Percentiles rank a stretch among this genome's conserved stretches.
Evolutionary conservation across 2,888 invertebrate genomes (phyloP).

Genomic region (Neoascia interrupta): DNA sequence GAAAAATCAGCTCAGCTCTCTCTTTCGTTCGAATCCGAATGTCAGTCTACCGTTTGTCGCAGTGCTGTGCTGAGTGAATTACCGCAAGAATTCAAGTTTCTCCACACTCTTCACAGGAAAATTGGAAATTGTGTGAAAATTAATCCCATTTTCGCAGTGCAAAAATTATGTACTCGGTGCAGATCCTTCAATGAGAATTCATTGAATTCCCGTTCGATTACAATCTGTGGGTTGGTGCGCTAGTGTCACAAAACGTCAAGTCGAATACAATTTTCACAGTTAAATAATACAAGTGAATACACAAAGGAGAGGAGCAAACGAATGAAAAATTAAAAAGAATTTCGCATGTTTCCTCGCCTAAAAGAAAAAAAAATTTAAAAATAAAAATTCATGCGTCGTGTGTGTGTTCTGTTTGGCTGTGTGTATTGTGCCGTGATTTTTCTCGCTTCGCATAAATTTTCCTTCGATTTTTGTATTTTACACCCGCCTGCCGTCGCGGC

Average conservation of each 20-base stretch:
- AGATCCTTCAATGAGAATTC: slow-evolving; percentile 47
- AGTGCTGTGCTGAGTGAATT: slow-evolving; percentile 67
- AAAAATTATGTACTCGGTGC: slow-evolving; percentile 40
- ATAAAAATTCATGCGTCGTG: slow-evolving; percentile 53
- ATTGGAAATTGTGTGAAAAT: slow-evolving; percentile 8
- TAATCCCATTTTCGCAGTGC: slow-evolving; percentile 15
- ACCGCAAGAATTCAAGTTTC: slow-evolving; percentile 22
- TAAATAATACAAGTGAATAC: slow-evolving; percentile 46
- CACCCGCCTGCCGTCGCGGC: slow-evolving; percentile 19
- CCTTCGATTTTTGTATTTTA: slow-evolving; percentile 52
- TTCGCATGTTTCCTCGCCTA: slow-evolving; percentile 35
- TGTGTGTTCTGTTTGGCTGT: slow-evolving; percentile 18
- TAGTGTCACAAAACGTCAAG: slow-evolving; percentile 4
- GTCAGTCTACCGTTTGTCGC: slow-evolving; percentile 71
- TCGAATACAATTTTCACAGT: slow-evolving; percentile 64
- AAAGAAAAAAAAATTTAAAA: slow-evolving; percentile 37
- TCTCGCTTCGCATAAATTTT: slow-evolving; percentile 55
- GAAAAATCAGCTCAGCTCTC: slow-evolving; percentile 57
- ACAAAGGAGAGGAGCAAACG: not conserved
- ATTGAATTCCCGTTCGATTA: slow-evolving; percentile 23
- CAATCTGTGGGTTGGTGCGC: slow-evolving; percentile 43
- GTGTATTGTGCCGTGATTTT: slow-evolving; percentile 48
- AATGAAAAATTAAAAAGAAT: slow-evolving; percentile 22
- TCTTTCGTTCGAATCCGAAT: slow-evolving; percentile 54
- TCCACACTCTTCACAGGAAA: slow-evolving; percentile 39